Evolutionary conservation across 2,113 vertebrate species (phyloP).

Genomic region (Oceanodroma tethys): DNA sequence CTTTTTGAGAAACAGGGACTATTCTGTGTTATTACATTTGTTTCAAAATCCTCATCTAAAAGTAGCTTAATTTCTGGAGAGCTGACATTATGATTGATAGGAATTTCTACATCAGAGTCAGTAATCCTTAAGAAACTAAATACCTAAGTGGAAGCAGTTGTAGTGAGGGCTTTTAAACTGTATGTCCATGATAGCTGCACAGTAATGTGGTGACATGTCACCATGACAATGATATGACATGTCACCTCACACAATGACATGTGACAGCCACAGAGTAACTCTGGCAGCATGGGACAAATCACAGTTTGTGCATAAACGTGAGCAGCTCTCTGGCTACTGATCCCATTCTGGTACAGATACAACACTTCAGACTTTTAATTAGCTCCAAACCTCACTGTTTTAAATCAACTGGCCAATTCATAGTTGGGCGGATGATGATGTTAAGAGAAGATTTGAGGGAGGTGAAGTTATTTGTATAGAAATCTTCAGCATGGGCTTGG

Average conservation of each 20-base stretch:
- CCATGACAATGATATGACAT: slow-evolving; percentile 59
- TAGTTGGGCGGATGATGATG: neutral
- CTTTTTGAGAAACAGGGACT: slow-evolving; percentile 44
- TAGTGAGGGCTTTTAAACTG: slow-evolving; percentile 49
- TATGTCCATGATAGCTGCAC: slow-evolving; percentile 11
- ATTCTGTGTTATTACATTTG: slow-evolving; percentile 49
- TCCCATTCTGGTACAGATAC: neutral
- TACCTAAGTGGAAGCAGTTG: slow-evolving; percentile 51
- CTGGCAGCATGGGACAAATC: neutral
- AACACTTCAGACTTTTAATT: neutral
- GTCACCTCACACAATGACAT: slow-evolving; percentile 44
- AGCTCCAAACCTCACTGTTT: neutral
- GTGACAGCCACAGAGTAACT: slow-evolving; percentile 48
- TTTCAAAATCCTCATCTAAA: slow-evolving; percentile 54
- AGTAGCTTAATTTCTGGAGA: slow-evolving; percentile 56
- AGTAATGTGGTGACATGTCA: slow-evolving; percentile 46
- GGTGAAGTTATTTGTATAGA: neutral
- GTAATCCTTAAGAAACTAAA: slow-evolving; percentile 64
- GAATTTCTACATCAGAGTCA: slow-evolving; percentile 62
- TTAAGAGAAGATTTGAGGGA: neutral
- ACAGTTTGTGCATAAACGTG: neutral
- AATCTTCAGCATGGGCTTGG: neutral
- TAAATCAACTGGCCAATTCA: neutral
- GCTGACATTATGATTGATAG: slow-evolving; percentile 60
- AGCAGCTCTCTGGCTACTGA: neutral